Evolutionary conservation across 2,797 vertebrate species (phyloP), one percentile per base, ranked within the genome.

Genomic region (Scarus forsteni): DNA sequence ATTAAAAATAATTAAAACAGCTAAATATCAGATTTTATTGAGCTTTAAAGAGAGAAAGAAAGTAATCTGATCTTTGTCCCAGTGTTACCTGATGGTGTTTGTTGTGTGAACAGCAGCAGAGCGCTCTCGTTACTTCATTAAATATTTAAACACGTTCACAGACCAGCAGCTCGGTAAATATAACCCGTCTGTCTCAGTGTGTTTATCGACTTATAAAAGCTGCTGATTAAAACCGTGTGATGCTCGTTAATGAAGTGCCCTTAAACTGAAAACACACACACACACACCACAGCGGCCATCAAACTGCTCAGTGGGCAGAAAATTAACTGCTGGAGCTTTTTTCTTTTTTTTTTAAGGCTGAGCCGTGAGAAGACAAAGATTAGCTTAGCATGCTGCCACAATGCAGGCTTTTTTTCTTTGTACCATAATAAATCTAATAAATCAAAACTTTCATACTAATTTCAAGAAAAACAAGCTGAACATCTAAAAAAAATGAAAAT

Each of bases 171-270:
- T 66, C 38, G 49, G 49, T 42, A 58, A 75, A 58, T 74, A 38
- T 51, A 56, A 77, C n/a, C 67, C 70, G 65, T 62, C 27, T 66
- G 49, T 12, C 16, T 51, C 19, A 10, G 66, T 39, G 66, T 66
- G 80, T 79, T 74, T 73, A 84, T 71, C 63, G 12, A 66, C 53
- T 58, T 43, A 70, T 87, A 83, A 87, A 87, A 74, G n/a, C 59
- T 13, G 11, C 50, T 73, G 82, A 84, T 82, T 61, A 66, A 77
- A 81, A 73, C 67, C 50, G 34, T 52, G 52, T 66, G 79, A 76
- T 11, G 38, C 61, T 50, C 27, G 56, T 63, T 69, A 76, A 83
- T 76, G 42, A 75, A 71, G 67, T 82, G 60, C 56, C 66, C 50
- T 63, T 45, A 68, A 55, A 77, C 34, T 53, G 6, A 14, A 55